Evolutionary conservation across 2,797 vertebrate species (phyloP), one percentile per base, ranked within the genome.

Genomic region (Tiaroga cobitis): DNA sequence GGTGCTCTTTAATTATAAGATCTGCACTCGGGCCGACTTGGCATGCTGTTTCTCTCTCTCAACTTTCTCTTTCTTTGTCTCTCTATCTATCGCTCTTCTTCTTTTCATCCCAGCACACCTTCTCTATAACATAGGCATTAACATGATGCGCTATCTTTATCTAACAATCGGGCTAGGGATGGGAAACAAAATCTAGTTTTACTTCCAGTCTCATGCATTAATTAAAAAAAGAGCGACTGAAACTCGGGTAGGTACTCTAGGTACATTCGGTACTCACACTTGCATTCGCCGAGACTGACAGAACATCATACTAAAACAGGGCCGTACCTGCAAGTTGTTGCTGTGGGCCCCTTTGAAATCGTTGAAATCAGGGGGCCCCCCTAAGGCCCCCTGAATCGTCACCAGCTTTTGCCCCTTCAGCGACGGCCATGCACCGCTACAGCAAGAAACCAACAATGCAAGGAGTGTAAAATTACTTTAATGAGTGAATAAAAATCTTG

Each of bases 1-100:
- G 88, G 90, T 88, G 92, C 92, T 92, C 89, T 92, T 93, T 94
- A 95, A 94, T 94, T 94, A 95, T 90, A 89, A 90, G 91, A 90
- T 93, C 89, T 90, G 59, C 87, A 87, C 91, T 91, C 90, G 90
- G 90, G 89, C 91, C 91, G 87, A 90, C 89, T 87, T 94, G 93
- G 92, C 92, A 92, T 88, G 84, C 83, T 69, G 82, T 78, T 65
- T 13, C 73, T 70, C 59, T 59, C 56, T 26, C 78, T 87, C 87
- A 77, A 79, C 81, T 89, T 79, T 88, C 41, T 84, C 59, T 80
- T 85, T 90, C 81, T 80, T 88, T 76, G 16, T 75, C 81, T 82
- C 43, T 75, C n/a, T 63, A 13, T 72, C 75, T 59, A 13, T 70
- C 8, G 32, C 32, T 43, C 80, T 80, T 3, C 56, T 76, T 82